A percentile compares a stretch with the other conserved stretches of the same genome.
These are phyloP conservation scores for Cyclophora albipunctata DNA, from an alignment of 2,888 invertebrate genomes.

Conservation along the genomic window DNA sequence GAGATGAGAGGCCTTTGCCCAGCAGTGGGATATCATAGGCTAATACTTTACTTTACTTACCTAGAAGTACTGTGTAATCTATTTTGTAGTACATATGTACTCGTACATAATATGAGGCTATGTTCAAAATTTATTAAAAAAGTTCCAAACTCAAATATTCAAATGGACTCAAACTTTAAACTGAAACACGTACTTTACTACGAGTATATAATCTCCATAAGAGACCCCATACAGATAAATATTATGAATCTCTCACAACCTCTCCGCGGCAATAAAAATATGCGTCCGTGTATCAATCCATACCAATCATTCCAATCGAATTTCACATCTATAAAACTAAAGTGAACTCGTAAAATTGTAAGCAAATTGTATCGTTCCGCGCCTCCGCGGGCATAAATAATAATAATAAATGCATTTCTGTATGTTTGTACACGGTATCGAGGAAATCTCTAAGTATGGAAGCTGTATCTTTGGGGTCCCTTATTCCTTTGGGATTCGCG, in stretches of 20 bases:
- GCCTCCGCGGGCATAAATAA: slow-evolving; percentile 52
- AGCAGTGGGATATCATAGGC: too few species aligned
- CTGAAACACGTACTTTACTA: too few species aligned
- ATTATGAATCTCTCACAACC: slow-evolving; percentile 7
- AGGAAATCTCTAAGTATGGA: slow-evolving; percentile 37
- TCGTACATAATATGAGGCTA: too few species aligned
- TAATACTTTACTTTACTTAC: too few species aligned
- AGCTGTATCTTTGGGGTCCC: slow-evolving; percentile 31
- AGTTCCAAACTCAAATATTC: too few species aligned
- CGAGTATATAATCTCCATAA: too few species aligned
- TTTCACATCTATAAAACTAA: slow-evolving; percentile 60
- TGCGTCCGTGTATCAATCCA: slow-evolving; percentile 30
- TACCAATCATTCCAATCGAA: slow-evolving; percentile 63
- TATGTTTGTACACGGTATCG: slow-evolving; percentile 34
- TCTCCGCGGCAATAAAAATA: slow-evolving; percentile 20
- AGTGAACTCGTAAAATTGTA: slow-evolving; percentile 54
- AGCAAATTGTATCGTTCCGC: slow-evolving; percentile 52
- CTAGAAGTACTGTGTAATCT: too few species aligned
- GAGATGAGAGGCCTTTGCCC: too few species aligned
- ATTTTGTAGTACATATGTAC: too few species aligned
- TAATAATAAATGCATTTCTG: slow-evolving; percentile 60
- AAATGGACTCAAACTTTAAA: too few species aligned
- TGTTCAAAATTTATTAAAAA: too few species aligned
- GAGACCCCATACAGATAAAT: slow-evolving; percentile 2
- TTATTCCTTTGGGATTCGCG: slow-evolving; percentile 42